Percentiles rank a stretch among this genome's conserved stretches.
phyloP scores from a whole-genome alignment of 2,888 invertebrate genomes.

The Drosophila anomalata region DNA sequence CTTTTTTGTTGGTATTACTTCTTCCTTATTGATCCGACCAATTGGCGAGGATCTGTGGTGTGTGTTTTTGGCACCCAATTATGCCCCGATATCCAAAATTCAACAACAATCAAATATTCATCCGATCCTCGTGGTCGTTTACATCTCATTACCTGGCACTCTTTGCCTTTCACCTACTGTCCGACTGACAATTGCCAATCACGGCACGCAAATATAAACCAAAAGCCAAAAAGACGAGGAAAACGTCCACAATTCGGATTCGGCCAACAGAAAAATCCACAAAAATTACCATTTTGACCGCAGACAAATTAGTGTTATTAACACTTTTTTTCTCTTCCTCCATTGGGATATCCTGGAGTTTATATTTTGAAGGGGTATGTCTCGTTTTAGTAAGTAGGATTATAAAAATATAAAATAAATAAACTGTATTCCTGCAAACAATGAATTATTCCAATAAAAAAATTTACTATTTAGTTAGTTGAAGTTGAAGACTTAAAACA shows the following conservation, averaged over 20 bases:
- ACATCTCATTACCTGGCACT: slow-evolving; percentile 67
- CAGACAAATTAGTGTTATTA: slow-evolving; percentile 80
- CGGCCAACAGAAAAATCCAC: slow-evolving; percentile 69
- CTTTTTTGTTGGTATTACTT: slow-evolving; percentile 10
- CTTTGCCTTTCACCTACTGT: slow-evolving; percentile 71
- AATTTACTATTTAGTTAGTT: too few relatives aligned
- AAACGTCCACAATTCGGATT: slow-evolving; percentile 49
- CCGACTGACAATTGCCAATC: slow-evolving; percentile 57
- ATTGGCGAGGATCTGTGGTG: slow-evolving; percentile 38
- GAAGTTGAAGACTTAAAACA: too few relatives aligned
- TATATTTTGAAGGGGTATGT: neutral
- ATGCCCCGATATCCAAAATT: slow-evolving; percentile 48
- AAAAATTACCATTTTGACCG: slow-evolving; percentile 78
- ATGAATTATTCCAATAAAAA: too few relatives aligned
- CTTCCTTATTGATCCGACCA: slow-evolving; percentile 24
- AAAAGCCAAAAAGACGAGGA: slow-evolving; percentile 32
- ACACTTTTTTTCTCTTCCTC: slow-evolving; percentile 63
- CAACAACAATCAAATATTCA: slow-evolving; percentile 53
- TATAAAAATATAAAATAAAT: neutral
- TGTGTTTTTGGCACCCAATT: slow-evolving; percentile 70
- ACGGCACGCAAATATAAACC: slow-evolving; percentile 54
- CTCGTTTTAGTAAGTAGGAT: neutral
- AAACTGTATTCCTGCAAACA: too few relatives aligned
- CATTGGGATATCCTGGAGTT: slow-evolving; percentile 20
- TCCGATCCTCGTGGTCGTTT: slow-evolving; percentile 53